phyloP scores from a whole-genome alignment of 2,113 vertebrate genomes.

The Bubo scandiacus region DNA sequence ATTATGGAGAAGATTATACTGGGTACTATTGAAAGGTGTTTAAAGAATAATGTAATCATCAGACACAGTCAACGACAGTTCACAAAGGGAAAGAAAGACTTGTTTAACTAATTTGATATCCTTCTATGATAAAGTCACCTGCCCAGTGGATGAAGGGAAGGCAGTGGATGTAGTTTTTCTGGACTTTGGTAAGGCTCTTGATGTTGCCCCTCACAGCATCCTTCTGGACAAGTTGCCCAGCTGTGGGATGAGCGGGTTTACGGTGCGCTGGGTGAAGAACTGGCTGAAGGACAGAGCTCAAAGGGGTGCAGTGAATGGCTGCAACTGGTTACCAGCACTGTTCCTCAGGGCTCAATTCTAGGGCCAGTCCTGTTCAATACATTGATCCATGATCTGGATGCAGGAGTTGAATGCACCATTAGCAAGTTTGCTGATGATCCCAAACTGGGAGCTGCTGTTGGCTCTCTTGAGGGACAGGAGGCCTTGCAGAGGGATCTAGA shows the following conservation, averaged over 20 bases:
- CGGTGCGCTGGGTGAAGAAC: neutral
- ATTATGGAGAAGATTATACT: neutral
- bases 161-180: neutral
- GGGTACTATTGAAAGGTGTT: neutral
- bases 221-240: neutral
- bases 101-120: neutral
- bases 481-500: neutral
- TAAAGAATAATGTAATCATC: neutral
- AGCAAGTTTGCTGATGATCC: neutral
- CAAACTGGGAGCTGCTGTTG: neutral
- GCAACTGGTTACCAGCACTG: rapidly evolving
- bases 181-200: neutral
- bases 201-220: neutral
- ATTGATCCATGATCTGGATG: rapidly evolving
- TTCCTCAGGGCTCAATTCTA: neutral
- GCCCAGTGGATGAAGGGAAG: neutral
- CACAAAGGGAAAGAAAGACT: neutral
- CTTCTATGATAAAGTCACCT: neutral
- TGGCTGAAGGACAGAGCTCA: neutral
- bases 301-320: neutral
- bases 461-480: neutral
- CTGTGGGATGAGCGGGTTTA: neutral
- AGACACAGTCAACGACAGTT: neutral
- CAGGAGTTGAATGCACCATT: neutral
- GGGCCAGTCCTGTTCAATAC: neutral